Base-by-base conservation (phyloP, 2,888 invertebrate genomes). In the Hypsopygia costalis region DNA sequence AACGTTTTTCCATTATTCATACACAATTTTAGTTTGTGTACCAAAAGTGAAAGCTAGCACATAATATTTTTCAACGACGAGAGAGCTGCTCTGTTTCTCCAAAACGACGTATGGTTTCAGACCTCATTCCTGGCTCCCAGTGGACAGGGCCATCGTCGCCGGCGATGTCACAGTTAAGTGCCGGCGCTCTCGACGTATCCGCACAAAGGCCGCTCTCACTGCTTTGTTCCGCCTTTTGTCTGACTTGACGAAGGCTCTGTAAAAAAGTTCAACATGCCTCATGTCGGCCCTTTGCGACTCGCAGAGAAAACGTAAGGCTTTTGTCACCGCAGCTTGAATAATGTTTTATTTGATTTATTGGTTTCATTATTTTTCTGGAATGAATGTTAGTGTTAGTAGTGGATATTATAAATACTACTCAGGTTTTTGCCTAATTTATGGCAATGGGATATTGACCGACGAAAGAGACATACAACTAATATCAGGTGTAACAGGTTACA, bases 201-300 rank as follows among this genome's bases (percentile, higher is more conserved):
- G 63, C 71, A 82, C 81, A 86, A 85, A 83, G 77, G 74, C 80
- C 62, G 73, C 79, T 81, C 83, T 85, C 80, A 75, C 78, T 67
- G 76, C 82, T 81, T 85, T 87, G 85, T 87, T 82, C 79, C 77
- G 79, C 76, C 68, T 81, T 83, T 87, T 86, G 86, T 87, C 78
- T 79, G 76, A 67, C 68, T 76, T 74, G 74, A 77, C 71, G 72
- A 64, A 73, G 73, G 69, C 67, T 61, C 60, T 62, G 60, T 58
- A 68, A 81, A 83, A 82, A 81, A 72, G 68, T 69, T 63, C 52
- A 68, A 69, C 66, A 62, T 55, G 54, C 52, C 55, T 52, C 51
- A 45, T 41, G 43, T 40, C 44, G 49, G 51, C 43, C 58, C 52
- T 55, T 55, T 52, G 48, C 52, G 57, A 56, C 58, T 59, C 42